phyloP scores from a whole-genome alignment of 2,888 invertebrate species.

The Plagodis dolabraria region DNA sequence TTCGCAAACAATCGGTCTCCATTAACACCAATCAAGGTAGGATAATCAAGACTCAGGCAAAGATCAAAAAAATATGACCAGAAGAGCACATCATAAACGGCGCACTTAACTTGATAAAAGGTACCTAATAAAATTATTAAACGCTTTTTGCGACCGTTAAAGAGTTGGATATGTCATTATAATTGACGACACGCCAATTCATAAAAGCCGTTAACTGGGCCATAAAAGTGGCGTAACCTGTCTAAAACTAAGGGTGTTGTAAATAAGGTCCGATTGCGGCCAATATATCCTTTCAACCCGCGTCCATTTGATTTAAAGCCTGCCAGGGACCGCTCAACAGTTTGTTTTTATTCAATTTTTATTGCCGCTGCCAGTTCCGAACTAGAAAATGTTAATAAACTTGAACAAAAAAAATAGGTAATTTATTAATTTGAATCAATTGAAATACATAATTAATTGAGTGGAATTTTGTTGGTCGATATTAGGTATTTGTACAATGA shows the following conservation, averaged over 20 bases:
- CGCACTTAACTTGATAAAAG: conserved; percentile 20
- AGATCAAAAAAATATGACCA: conserved; percentile 30
- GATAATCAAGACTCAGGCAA: conserved; percentile 37
- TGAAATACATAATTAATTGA: conserved; percentile 19
- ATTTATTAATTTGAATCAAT: conserved; percentile 12
- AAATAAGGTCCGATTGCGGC: conserved; percentile 63
- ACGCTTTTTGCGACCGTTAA: conserved; percentile 53
- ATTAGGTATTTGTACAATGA: conserved; percentile 2
- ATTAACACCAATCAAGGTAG: conserved; percentile 37
- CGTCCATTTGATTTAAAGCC: conserved; percentile 32
- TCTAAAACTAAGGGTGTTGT: conserved; percentile 50
- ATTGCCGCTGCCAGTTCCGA: conserved; percentile 25
- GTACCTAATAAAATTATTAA: conserved; percentile 41
- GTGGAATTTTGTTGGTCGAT: conserved; percentile 17
- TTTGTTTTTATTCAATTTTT: conserved; percentile 39
- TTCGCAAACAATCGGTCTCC: conserved; percentile 31
- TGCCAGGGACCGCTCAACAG: conserved; percentile 28
- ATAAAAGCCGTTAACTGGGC: conserved; percentile 47
- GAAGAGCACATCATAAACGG: conserved; percentile 28
- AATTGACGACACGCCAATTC: conserved; percentile 62
- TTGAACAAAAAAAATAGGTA: conserved; percentile 5
- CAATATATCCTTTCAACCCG: conserved; percentile 55
- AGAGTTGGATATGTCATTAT: conserved; percentile 56
- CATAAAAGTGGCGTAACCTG: conserved; percentile 52
- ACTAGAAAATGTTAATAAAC: conserved; percentile 27